Base-by-base conservation (phyloP, 2,888 invertebrate species). In the Poecilus cupreus region DNA sequence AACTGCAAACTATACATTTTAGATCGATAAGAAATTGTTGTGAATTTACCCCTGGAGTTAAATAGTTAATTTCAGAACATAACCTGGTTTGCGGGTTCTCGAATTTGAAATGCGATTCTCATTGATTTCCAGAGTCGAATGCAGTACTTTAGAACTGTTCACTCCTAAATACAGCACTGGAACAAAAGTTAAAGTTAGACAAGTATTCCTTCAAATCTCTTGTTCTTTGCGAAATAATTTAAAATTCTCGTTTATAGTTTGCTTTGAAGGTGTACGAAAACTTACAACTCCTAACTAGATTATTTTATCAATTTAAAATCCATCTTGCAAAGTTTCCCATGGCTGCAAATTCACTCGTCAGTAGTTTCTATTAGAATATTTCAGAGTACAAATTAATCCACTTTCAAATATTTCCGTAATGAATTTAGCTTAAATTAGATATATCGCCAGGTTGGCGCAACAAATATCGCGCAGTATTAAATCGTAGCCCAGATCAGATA, bases 371-470 rank as follows among this genome's bases (percentile, higher is more conserved):
- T 26, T 26, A 26, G 26, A 26, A 32, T 16, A n/a, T 49, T 16
- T 20, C 60, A 60, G 22, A 20, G 20, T 20, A 20, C n/a, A 60
- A 60, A 60, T 60, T 60, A 60, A 60, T 60, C 60, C n/a, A 37
- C 18, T 68, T 13, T 37, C 68, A 68, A 68, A 68, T 68, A 68
- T 37, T 68, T 26, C 39, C 16, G 16, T 68, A 68, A 68, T 68
- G 68, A 37, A 68, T 68, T 43, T 43, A 72, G 43, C 46, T 72
- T 72, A 46, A 72, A 72, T 72, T 72, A 43, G 72, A 72, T 72
- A 43, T 46, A 72, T 72, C 72, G 11, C 20, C 16, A 68, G 16
- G 37, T 68, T 68, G 37, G 68, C 20, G 39, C 20, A 43, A 60
- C 72, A 72, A 72, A 72, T 43, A 43, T 43, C 72, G 46, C 46